phyloP scores from a whole-genome alignment of 2,113 vertebrate species.

The Athene noctua region DNA sequence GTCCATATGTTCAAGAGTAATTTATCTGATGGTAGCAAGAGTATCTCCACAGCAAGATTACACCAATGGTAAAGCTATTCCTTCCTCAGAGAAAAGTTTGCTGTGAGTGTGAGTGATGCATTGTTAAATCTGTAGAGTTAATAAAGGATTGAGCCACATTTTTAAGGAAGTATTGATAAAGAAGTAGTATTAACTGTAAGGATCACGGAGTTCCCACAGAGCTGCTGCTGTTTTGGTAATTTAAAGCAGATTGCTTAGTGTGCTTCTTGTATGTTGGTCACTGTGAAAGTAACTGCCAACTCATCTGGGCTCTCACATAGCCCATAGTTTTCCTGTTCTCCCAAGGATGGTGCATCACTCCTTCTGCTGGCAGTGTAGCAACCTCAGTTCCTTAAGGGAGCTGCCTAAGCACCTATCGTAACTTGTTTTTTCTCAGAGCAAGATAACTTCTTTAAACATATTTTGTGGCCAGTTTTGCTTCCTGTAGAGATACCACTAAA shows the following conservation, averaged over 20 bases:
- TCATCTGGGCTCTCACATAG: not conserved
- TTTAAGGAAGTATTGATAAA: not conserved
- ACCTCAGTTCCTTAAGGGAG: not conserved
- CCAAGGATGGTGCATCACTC: not conserved
- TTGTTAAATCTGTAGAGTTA: not conserved
- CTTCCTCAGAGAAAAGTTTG: not conserved
- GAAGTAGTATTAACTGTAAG: not conserved
- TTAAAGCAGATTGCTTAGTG: not conserved
- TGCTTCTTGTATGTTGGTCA: not conserved
- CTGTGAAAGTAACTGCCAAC: not conserved
- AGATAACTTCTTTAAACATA: no score
- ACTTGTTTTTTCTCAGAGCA: no score
- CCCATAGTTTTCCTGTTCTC: not conserved
- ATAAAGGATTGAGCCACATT: accelerated
- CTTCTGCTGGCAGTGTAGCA: not conserved
- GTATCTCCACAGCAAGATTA: not conserved
- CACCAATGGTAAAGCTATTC: not conserved
- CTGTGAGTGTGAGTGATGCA: no score
- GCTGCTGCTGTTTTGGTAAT: not conserved
- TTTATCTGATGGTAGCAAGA: not conserved
- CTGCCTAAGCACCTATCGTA: not conserved
- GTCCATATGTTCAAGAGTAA: not conserved
- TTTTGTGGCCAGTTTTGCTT: no score
- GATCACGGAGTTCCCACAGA: not conserved
- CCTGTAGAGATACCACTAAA: not conserved